Conservation (phyloP, 2,888 invertebrate species). For the Trachelus iudaicus region DNA sequence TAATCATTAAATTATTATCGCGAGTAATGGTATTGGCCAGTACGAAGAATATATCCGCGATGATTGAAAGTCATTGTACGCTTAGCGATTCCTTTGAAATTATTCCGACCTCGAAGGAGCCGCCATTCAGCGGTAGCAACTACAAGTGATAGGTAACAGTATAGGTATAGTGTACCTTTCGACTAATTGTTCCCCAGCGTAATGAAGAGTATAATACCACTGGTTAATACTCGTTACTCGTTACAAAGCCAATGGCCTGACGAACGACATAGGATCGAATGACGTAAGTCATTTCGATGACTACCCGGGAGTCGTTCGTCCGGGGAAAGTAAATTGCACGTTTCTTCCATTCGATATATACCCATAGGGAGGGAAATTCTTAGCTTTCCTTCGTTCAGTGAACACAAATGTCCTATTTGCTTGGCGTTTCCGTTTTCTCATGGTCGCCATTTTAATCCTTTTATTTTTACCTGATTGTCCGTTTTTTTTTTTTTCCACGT, state of each 20-base stretch:
- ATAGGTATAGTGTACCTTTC: not conserved
- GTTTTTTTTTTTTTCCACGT: not conserved
- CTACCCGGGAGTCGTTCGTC: not conserved
- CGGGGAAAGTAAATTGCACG: not conserved
- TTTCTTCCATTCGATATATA: not conserved
- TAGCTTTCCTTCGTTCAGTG: not conserved
- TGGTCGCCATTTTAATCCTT: not conserved
- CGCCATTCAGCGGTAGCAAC: not conserved
- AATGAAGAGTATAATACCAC: not conserved
- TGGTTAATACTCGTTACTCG: not conserved
- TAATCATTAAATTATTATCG: not conserved
- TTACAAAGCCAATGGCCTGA: not conserved
- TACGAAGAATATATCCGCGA: not conserved
- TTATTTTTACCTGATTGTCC: too few relatives aligned
- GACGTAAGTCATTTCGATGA: not conserved
- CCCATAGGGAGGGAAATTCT: not conserved
- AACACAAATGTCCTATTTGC: not conserved
- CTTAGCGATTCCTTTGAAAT: not conserved
- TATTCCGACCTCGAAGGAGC: not conserved
- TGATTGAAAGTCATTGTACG: not conserved
- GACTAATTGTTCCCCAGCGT: not conserved
- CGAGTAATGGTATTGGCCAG: not conserved
- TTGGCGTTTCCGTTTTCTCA: not conserved
- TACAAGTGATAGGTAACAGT: not conserved
- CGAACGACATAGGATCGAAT: not conserved